Evolutionary conservation across 2,113 vertebrate species (phyloP), one percentile per base, ranked within the genome.

Genomic region (Clinocottus analis): DNA sequence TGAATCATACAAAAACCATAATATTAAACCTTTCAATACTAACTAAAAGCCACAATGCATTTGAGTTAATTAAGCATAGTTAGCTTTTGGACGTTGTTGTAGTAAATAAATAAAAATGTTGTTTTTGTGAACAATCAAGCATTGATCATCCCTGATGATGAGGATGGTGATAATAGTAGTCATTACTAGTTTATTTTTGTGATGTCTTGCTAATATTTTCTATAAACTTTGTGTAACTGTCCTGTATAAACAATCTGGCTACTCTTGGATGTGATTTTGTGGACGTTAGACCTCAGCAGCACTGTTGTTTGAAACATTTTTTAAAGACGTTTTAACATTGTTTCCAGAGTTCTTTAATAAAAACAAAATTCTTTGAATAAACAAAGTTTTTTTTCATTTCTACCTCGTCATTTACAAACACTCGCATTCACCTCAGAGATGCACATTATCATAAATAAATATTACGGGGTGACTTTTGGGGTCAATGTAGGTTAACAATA

Each of bases 191-290:
- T 51, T 56, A 33, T 63, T 39, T 60, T 31, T 68, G n/a, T 75
- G n/a, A 70, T 1, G 49, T 27, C 8, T 35, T 33, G 59, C 75
- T 80, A 63, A 62, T 71, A 13, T 63, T 31, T 85, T 73, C 11
- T 41, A n/a, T 9, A 23, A 7, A 45, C 19, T 9, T 25, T 71
- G 13, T 69, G 7, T 68, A 58, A 35, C 35, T 63, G 29, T 31
- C 70, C 39, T 63, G 19, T 60, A 55, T 45, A 64, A 81, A 45
- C 27, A 27, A 29, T 21, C 21, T 55, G 17, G n/a, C 49, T 21
- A 14, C 0, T 21, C 27, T 72, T 71, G 10, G 7, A 23, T 53
- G 25, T 62, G 45, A 60, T 53, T n/a, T 74, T 23, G 23, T 43
- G 55, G 14, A 25, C 5, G 31, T 51, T 65, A 55, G 10, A 21